Percentiles rank a stretch among this genome's conserved stretches.
Conservation (phyloP, 2,113 vertebrate genomes). For the Formicarius rufipectus region DNA sequence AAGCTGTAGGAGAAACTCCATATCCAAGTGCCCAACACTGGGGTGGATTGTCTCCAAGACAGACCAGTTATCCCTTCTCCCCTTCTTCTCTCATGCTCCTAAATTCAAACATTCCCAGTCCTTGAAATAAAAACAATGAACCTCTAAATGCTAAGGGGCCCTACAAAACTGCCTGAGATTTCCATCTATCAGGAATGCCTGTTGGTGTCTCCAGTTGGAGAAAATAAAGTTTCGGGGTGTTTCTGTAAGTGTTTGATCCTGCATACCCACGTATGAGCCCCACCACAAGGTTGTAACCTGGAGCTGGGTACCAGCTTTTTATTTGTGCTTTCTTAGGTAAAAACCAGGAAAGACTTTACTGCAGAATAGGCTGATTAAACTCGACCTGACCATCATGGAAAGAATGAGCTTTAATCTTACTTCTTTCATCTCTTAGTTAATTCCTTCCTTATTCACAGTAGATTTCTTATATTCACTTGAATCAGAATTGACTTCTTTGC, state of each 20-base stretch:
- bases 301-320: not conserved
- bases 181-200: not conserved
- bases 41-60: not conserved
- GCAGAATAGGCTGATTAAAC: not conserved
- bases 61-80: not conserved
- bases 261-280: fast-evolving
- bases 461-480: not conserved
- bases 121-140: no score
- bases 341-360: not conserved
- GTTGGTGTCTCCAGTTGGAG: not conserved
- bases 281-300: not conserved
- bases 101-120: not conserved
- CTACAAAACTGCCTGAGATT: not conserved
- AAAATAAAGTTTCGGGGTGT: not conserved
- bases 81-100: not conserved
- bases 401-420: constrained; percentile 51
- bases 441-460: constrained; percentile 1
- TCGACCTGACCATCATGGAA: not conserved
- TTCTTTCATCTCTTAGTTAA: constrained; percentile 37
- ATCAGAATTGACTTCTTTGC: not conserved
- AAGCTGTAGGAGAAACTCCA: not conserved
- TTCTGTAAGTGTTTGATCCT: not conserved
- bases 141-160: not conserved
- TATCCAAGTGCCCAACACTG: not conserved
- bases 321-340: not conserved